Base-by-base conservation (phyloP, 2,797 vertebrate genomes). In the Parauchenoglanis ngamensis region DNA sequence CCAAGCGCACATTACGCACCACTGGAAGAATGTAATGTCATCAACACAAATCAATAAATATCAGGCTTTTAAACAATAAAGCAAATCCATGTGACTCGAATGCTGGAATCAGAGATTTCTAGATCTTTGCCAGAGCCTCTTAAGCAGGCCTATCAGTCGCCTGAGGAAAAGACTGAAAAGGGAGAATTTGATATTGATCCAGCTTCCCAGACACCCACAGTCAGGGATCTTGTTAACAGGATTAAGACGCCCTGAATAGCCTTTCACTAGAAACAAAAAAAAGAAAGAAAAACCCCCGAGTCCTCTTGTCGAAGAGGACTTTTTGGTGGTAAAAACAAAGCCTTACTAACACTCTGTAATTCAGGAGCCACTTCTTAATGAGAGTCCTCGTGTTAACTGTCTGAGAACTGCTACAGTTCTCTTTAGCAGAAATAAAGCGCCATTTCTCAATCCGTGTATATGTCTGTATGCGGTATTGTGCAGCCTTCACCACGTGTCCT, bases 181-280 rank as follows among this genome's bases (percentile, higher is more conserved):
- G 86, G 87, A 91, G 89, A 90, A 91, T 91, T 92, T 90, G 90
- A 92, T 91, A 91, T 88, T 85, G 91, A 90, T 92, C 92, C 92
- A 91, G 83, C 86, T 90, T 92, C 90, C 91, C 90, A 92, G 92
- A 91, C 90, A 89, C 88, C 90, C 89, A 88, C 90, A 91, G 90
- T 88, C 85, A 89, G 86, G 90, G 90, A 90, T 92, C 89, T 89
- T 87, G 90, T 91, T 92, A 91, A 92, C 89, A 89, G 89, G 91
- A 92, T 92, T 92, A 92, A 89, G 87, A 86, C 87, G 86, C 90
- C 87, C 79, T 90, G 91, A 92, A 92, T 90, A 90, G 92, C 87
- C 86, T 87, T 89, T 86, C 87, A 87, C 87, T 76, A 85, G 90
- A 91, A 89, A 91, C 89, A 89, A 89, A 92, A 89, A 90, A 88